Evolutionary conservation across 1,140 invertebrate species (phyloP).

Genomic region (Pseudomyrmex cubaensis): DNA sequence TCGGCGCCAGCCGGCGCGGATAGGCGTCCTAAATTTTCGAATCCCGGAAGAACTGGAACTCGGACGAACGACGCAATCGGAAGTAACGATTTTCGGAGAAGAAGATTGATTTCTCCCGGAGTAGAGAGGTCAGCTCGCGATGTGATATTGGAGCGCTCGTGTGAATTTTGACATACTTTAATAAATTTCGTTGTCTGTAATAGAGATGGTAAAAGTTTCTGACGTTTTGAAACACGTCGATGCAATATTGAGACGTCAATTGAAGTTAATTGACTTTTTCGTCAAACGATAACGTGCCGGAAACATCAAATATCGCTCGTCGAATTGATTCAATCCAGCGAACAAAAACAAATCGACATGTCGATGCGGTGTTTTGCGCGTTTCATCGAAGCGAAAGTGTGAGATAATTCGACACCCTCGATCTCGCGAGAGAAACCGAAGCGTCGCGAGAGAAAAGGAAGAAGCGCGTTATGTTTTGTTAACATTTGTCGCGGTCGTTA

Average conservation of each 20-base stretch:
- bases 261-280: not conserved
- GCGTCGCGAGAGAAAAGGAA: conserved; percentile 18
- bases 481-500: not conserved
- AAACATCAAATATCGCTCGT: not conserved
- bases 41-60: conserved; percentile 27
- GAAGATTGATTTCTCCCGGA: not conserved
- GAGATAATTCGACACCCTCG: conserved; percentile 36
- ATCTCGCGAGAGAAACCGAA: conserved; percentile 16
- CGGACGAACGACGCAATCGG: not conserved
- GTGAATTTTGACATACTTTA: conserved; percentile 14
- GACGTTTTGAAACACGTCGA: too few relatives aligned
- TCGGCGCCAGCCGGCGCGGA: conserved; percentile 39
- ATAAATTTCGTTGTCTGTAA: not conserved
- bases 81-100: conserved; percentile 39
- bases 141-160: not conserved
- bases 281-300: too few relatives aligned
- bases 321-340: not conserved
- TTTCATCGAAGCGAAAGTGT: conserved; percentile 21
- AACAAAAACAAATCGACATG: too few relatives aligned
- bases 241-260: too few relatives aligned
- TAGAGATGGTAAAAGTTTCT: not conserved
- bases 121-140: conserved; percentile 1
- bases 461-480: not conserved
- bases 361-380: not conserved
- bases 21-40: conserved; percentile 52